These are phyloP conservation scores for Neogale vison DNA, from an alignment of 2,113 vertebrate species.

Conservation along the genomic window DNA sequence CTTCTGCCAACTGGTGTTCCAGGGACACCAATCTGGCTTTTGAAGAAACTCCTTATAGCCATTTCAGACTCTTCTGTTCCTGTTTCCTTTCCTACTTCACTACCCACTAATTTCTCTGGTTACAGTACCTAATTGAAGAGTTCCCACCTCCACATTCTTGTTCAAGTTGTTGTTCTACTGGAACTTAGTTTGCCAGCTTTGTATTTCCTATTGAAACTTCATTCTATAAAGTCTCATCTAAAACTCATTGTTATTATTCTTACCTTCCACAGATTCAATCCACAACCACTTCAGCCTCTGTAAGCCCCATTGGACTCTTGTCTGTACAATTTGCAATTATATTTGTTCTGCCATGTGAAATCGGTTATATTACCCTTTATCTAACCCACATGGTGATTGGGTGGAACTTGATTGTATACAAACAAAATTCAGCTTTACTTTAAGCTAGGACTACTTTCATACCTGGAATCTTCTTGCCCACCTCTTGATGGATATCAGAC, in stretches of 20 bases:
- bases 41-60: background rate
- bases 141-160: background rate
- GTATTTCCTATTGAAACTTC: background rate
- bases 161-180: background rate
- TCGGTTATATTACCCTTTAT: background rate
- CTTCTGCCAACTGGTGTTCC: background rate
- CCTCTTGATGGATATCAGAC: background rate
- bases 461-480: background rate
- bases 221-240: background rate
- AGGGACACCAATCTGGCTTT: background rate
- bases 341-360: background rate
- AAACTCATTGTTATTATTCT: background rate
- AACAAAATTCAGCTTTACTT: background rate
- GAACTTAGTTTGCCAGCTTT: background rate
- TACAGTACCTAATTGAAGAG: background rate
- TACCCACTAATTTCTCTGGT: background rate
- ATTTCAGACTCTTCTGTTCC: background rate
- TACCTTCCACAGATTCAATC: background rate
- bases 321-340: background rate
- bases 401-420: background rate
- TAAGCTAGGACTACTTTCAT: background rate
- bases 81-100: background rate
- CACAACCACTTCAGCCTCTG: background rate
- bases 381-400: background rate
- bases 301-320: background rate